Evolutionary conservation across 2,797 vertebrate species (phyloP), one percentile per base, ranked within the genome.

Genomic region (Xiphophorus birchmanni): DNA sequence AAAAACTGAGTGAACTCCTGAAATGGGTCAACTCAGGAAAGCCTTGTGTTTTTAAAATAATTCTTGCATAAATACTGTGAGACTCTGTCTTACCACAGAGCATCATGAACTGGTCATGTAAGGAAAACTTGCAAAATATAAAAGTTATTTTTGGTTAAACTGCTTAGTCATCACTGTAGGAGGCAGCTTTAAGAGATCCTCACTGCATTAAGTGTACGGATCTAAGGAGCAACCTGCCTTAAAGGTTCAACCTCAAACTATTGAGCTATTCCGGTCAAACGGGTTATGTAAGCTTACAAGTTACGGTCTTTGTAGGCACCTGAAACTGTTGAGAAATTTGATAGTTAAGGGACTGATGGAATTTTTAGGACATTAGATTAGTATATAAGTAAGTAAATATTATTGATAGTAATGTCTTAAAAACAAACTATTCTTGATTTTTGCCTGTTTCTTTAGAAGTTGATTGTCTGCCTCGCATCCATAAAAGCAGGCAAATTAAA

Each of bases 141-240:
- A 71, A 5, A 74, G 37, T 47, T 76, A 21, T 35, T 71, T 71
- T 80, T 35, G 74, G 82, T 67, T n/a, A 75, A 79, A 77, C 60
- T 91, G 90, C 91, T 93, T 80, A 87, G 90, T 94, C 93, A 92
- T 90, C 75, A 77, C 80, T 67, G 74, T 9, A 18, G 63, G 56
- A 60, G 29, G 21, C 35, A 47, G 44, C 72, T 76, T 50, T 0
- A 69, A 74, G 81, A 80, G 26, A 71, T 72, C 58, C 52, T 56
- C 54, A 13, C 26, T 18, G 71, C 56, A 65, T 1, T 8, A 17
- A 47, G 15, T 74, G 35, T 74, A 76, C 75, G 63, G 37, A 80
- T 72, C 47, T 79, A 82, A 89, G 82, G 77, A 89, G 82, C 45
- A 86, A 88, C 63, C 82, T 48, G 78, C 50, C 3, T 63, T 48